Evolutionary conservation across 1,140 invertebrate genomes (phyloP).

Genomic region (Cydia pomonella): DNA sequence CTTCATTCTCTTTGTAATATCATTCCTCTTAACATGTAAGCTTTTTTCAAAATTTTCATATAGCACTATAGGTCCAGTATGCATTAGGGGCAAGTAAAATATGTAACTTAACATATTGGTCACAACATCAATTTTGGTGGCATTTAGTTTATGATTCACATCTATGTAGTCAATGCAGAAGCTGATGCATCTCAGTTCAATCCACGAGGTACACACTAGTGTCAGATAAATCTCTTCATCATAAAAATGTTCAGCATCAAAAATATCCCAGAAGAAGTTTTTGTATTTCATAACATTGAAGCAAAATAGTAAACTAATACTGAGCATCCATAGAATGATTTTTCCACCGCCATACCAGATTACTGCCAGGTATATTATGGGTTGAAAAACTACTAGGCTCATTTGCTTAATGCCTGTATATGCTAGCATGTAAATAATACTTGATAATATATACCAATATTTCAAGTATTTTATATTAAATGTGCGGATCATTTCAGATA

Average conservation of each 20-base stretch:
- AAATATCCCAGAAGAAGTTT: slow-evolving; percentile 66
- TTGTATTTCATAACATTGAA: slow-evolving; percentile 74
- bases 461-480: slow-evolving; percentile 48
- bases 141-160: slow-evolving; percentile 39
- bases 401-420: slow-evolving; percentile 64
- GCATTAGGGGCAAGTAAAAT: slow-evolving; percentile 90
- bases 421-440: slow-evolving; percentile 59
- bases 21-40: slow-evolving; percentile 62
- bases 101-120: slow-evolving; percentile 83
- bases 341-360: slow-evolving; percentile 62
- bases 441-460: slow-evolving; percentile 73
- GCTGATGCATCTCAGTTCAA: slow-evolving; percentile 75
- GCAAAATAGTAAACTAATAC: slow-evolving; percentile 58
- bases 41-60: slow-evolving; percentile 84
- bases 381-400: slow-evolving; percentile 62
- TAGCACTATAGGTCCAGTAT: slow-evolving; percentile 89
- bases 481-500: slow-evolving; percentile 65
- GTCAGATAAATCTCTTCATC: slow-evolving; percentile 77
- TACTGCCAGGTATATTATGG: slow-evolving; percentile 61
- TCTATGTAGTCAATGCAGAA: slow-evolving; percentile 69
- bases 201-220: slow-evolving; percentile 71
- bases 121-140: slow-evolving; percentile 47
- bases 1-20: slow-evolving; percentile 66
- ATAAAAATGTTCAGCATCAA: slow-evolving; percentile 59
- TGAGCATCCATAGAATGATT: slow-evolving; percentile 63